A percentile compares a stretch with the other conserved stretches of the same genome.
These are phyloP conservation scores for Cryptoblepharus egeriae DNA, from an alignment of 2,797 vertebrate species.

Conservation along the genomic window DNA sequence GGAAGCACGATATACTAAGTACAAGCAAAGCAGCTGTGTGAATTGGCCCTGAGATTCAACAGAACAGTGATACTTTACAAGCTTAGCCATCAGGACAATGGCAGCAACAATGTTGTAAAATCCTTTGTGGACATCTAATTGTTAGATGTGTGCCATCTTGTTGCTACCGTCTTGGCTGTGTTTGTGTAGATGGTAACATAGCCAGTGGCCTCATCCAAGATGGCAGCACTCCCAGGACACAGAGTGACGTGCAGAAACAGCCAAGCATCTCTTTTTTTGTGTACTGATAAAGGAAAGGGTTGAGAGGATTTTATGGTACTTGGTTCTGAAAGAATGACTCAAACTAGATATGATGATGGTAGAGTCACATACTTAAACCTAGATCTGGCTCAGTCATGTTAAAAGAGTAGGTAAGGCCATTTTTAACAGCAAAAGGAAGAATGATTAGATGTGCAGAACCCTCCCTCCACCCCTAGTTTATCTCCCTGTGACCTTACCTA, in stretches of 20 bases:
- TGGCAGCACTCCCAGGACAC: not conserved
- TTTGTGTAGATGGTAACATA: no score
- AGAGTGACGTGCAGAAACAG: not conserved
- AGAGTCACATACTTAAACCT: not conserved
- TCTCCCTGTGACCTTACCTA: not conserved
- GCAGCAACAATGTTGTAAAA: no score
- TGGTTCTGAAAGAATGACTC: not conserved
- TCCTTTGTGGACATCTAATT: no score
- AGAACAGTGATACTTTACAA: no score
- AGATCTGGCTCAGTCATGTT: not conserved
- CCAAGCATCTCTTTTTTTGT: not conserved
- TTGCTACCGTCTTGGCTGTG: no score
- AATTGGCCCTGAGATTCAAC: no score
- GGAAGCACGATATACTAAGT: no score
- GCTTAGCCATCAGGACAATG: no score
- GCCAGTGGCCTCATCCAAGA: not conserved
- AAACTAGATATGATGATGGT: not conserved
- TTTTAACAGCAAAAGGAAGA: not conserved
- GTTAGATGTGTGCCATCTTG: no score
- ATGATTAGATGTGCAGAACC: not conserved
- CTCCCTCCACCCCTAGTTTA: not conserved
- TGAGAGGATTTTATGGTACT: not conserved
- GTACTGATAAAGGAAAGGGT: not conserved
- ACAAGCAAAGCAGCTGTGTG: no score
- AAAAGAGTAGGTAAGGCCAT: not conserved